Evolutionary conservation across 37 sponge, comb jelly and placozoan species (phyloP), one percentile per base, ranked within the genome.

Genomic region (Aphrocallistes beatrix): DNA sequence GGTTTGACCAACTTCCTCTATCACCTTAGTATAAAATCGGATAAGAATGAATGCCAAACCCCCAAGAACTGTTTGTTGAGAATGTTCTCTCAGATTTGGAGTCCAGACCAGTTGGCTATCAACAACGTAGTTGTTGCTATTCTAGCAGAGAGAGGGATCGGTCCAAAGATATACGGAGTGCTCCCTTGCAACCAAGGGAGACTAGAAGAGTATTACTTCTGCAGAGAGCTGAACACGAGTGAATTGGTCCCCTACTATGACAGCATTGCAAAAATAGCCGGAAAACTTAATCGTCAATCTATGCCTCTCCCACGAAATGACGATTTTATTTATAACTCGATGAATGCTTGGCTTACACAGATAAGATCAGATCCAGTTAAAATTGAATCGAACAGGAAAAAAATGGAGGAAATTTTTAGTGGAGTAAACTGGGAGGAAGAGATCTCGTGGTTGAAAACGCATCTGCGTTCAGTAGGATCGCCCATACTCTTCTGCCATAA

Each of bases 151-250:
- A 60, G 75, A 60, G 75, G 75, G 75, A 32, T 60, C 21, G 75
- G 75, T 19, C 75, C 75, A 60, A 60, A 13, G 75, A 60, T 60
- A 60, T 60, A 60, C n/a, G 75, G 75, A 60, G 75, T 60, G 28
- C 75, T 60, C 8, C 75, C 75, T 25, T 19, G 75, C 21, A 60
- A 32, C 32, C 32, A 60, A 13, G 75, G 75, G 34, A 60, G 75
- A 60, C n/a, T 60, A 13, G 75, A 60, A 60, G 75, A 60, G 21
- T 60, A 25, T 28, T 60, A 60, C 21, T 19, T 60, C n/a, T 60
- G 17, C 3, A 21, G 75, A 60, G 28, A 60, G n/a, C 21, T 60
- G 3, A 21, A 13, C 3, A 60, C 75, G 3, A 32, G 28, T 19
- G 75, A 60, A 60, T 32, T 60, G 75, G n/a, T 60, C 10, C 75